Evolutionary conservation across 64 coral and sea anemone genomes (phyloP).

Genomic region (Montipora capricornis): DNA sequence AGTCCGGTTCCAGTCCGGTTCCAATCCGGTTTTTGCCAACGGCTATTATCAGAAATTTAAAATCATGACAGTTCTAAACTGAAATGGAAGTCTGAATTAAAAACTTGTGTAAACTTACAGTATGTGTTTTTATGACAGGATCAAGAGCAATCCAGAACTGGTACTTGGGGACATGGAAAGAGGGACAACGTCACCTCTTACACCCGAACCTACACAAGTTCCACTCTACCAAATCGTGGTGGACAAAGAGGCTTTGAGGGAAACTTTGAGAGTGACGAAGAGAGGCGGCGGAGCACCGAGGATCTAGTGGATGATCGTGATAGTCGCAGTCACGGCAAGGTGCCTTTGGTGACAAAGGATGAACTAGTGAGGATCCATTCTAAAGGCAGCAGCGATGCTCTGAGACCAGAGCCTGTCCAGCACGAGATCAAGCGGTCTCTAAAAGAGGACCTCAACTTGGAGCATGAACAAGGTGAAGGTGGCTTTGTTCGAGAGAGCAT

Average conservation of each 20-base stretch:
- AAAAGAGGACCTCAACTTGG: conserved; percentile 76
- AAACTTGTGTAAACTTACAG: too few relatives aligned
- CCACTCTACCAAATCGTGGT: conserved; percentile 42
- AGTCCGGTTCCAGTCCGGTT: too few relatives aligned
- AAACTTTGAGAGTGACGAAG: conserved; percentile 33
- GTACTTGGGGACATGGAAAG: conserved; percentile 29
- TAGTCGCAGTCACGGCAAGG: conserved; percentile 61
- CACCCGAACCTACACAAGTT: conserved; percentile 12
- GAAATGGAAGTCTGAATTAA: too few relatives aligned
- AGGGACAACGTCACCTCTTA: neutral
- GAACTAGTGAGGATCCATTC: conserved; percentile 81
- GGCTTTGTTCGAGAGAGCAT: conserved; percentile 91
- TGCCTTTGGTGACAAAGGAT: conserved; percentile 83
- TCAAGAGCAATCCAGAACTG: neutral
- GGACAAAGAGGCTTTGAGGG: conserved; percentile 12
- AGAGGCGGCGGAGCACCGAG: conserved; percentile 68
- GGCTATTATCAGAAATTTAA: too few relatives aligned
- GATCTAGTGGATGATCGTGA: conserved; percentile 74
- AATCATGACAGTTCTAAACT: too few relatives aligned
- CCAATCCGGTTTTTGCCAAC: too few relatives aligned
- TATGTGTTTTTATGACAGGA: neutral
- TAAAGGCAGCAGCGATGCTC: conserved; percentile 7
- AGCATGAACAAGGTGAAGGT: conserved; percentile 87
- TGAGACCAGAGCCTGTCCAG: neutral
- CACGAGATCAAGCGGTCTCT: conserved; percentile 73